phyloP scores from a whole-genome alignment of 2,888 invertebrate genomes.

The Acanthococcus lagerstroemiae region DNA sequence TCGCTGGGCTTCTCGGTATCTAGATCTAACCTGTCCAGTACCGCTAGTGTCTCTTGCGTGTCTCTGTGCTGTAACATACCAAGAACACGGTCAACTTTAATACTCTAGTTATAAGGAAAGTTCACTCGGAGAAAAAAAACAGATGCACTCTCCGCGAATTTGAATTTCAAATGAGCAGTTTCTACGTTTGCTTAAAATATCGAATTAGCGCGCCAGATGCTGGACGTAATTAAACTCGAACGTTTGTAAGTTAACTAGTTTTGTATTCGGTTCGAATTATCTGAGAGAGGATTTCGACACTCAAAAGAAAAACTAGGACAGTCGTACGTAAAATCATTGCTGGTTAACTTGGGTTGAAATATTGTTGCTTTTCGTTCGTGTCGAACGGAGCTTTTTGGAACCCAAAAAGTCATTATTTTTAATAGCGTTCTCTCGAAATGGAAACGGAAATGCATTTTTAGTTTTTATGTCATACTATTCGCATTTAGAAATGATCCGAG shows the following conservation, averaged over 20 bases:
- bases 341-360: no score
- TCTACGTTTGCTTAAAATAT: not conserved
- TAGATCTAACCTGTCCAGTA: slow-evolving; percentile 90
- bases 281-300: no score
- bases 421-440: no score
- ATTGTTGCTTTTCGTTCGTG: no score
- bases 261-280: no score
- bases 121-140: not conserved
- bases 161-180: not conserved
- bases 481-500: no score
- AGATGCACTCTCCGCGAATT: not conserved
- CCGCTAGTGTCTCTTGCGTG: slow-evolving; percentile 96
- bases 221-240: not conserved
- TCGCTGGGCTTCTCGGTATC: slow-evolving; percentile 97
- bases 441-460: no score
- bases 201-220: not conserved
- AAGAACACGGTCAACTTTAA: slow-evolving; percentile 2
- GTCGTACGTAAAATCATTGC: no score
- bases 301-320: no score
- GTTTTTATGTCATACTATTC: no score
- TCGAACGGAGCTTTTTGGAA: no score
- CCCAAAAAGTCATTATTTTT: no score
- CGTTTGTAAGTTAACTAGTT: not conserved
- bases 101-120: not conserved
- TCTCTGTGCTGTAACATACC: slow-evolving; percentile 69